Percentiles rank a stretch among this genome's conserved stretches.
Conservation (phyloP, 1,140 invertebrate genomes). For the Bombus picipes region DNA sequence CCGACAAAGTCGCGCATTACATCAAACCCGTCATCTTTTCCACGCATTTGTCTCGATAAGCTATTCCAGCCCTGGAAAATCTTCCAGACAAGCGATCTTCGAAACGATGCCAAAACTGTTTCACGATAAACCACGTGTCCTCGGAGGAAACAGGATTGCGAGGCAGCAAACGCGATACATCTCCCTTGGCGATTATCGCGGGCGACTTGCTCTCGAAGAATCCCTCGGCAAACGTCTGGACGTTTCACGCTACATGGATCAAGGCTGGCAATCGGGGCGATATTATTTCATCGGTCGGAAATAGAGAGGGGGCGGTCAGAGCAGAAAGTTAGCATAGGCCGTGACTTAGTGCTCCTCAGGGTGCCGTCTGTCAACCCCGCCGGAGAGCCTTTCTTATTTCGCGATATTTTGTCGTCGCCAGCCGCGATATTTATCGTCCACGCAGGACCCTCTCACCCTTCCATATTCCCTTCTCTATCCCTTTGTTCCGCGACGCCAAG, state of each 20-base stretch:
- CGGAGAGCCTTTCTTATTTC: conserved; percentile 73
- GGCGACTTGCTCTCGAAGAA: conserved; percentile 26
- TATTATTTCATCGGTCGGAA: conserved; percentile 77
- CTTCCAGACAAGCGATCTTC: neutral
- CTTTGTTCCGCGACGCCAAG: neutral
- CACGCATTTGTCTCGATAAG: neutral
- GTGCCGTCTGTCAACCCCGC: conserved; percentile 76
- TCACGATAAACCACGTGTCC: neutral
- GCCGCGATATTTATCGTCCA: conserved; percentile 73
- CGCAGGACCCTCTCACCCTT: conserved; percentile 28
- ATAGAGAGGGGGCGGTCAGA: conserved; percentile 46
- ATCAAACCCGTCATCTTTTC: no score
- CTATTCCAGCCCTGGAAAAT: neutral
- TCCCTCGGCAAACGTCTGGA: conserved; percentile 26
- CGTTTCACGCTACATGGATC: conserved; percentile 71
- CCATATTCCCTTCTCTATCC: neutral
- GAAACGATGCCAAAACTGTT: neutral
- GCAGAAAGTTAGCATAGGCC: conserved; percentile 72
- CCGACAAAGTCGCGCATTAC: neutral
- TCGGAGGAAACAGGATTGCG: neutral
- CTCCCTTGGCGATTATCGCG: conserved; percentile 37
- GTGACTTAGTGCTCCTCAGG: conserved; percentile 81
- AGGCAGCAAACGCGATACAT: neutral
- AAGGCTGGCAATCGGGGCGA: conserved; percentile 71
- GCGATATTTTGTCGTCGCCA: conserved; percentile 74